Percentiles rank a stretch among this genome's conserved stretches.
Conservation (phyloP, 2,797 vertebrate genomes). For the Margarornis squamiger region DNA sequence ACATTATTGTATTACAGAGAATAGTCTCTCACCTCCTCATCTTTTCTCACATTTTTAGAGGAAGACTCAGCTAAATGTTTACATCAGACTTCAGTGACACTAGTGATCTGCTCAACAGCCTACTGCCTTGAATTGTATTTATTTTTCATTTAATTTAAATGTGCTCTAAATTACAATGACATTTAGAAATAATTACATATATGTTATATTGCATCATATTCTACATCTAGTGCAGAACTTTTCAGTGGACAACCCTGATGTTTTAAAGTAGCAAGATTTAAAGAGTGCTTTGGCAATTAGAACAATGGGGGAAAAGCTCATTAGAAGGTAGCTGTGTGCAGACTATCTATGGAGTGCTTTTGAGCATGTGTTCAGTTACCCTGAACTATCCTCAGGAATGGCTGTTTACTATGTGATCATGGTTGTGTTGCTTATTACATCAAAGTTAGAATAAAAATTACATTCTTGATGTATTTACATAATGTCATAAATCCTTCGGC, state of each 20-base stretch:
- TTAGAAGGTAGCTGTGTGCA: neutral
- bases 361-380: fast-evolving
- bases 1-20: neutral
- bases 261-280: neutral
- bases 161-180: neutral
- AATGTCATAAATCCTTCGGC: neutral
- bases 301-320: neutral
- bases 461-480: neutral
- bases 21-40: neutral
- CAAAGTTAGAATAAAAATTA: neutral
- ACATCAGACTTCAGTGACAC: neutral
- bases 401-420: neutral
- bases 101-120: neutral
- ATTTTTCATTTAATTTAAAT: neutral
- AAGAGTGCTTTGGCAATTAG: neutral
- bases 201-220: neutral
- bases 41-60: neutral
- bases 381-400: neutral
- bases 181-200: neutral
- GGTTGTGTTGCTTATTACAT: neutral
- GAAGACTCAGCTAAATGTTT: neutral
- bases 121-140: neutral
- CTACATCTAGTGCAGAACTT: neutral
- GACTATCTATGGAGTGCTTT: neutral
- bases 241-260: neutral